Base-by-base conservation (phyloP, 2,888 invertebrate genomes). In the Neoascia interrupta region DNA sequence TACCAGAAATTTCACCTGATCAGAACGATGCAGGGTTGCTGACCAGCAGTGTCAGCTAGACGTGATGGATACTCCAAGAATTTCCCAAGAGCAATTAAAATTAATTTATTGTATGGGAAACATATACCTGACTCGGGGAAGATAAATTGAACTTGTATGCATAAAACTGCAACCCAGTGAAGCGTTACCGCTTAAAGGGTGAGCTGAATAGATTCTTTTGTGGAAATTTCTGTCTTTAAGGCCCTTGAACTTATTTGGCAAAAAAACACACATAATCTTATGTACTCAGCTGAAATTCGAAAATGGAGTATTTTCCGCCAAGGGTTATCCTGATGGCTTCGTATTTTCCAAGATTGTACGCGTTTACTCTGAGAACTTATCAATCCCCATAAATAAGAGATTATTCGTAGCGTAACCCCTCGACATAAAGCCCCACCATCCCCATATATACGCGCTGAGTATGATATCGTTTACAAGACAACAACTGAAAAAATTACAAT, bases 91-190 rank as follows among this genome's bases (percentile, higher is more conserved):
- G 76, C 72, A 76, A 76, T 76, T 76, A 76, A 76, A 76, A 66
- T 66, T 72, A 76, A 76, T 76, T 76, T 72, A 72, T 76, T 66
- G 72, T 49, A 64, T 76, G 76, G 66, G 76, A 76, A 76, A 72
- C 31, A 6, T n/a, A n/a, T 72, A 66, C 58, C 56, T 63, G 26
- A 11, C 23, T 21, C 61, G 47, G 56, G 56, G 31, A 63, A 63
- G 75, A 75, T 75, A 70, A 70, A 75, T 70, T 70, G 39, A 70
- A 56, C 51, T 58, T 23, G 18, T 28, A 70, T 63, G 70, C 41
- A 63, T 70, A 61, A 54, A 70, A 61, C 28, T 54, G 53, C 34
- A 56, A 54, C n/a, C 51, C 56, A 70, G 56, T 75, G 51, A 64
- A 75, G 69, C 75, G 51, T 70, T 56, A 36, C 70, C 54, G 21